Percentiles rank a stretch among this genome's conserved stretches.
Evolutionary conservation across 2,113 vertebrate genomes (phyloP).

Genomic region (Porphyrio hochstetteri): DNA sequence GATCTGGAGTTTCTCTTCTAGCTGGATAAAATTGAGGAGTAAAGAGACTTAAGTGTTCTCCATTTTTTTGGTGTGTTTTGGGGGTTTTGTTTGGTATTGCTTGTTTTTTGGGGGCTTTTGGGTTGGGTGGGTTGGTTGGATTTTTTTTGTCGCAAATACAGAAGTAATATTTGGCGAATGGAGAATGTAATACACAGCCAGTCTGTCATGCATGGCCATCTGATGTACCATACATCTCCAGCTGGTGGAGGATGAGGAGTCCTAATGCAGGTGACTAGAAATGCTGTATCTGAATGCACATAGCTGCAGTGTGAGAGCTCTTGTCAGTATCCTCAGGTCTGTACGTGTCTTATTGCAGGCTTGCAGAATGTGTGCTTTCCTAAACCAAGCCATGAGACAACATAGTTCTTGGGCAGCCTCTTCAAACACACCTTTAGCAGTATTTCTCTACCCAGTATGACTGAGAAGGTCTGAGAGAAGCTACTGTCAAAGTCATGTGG

Average conservation of each 20-base stretch:
- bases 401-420: not conserved
- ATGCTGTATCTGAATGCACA: accelerated
- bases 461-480: not conserved
- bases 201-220: not conserved
- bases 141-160: not conserved
- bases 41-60: not conserved
- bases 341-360: not conserved
- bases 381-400: not conserved
- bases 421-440: not conserved
- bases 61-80: no score
- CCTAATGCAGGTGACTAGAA: not conserved
- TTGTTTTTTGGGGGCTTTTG: no score
- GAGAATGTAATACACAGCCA: not conserved
- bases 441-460: not conserved
- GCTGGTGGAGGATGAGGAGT: accelerated
- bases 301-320: not conserved
- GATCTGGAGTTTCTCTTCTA: not conserved
- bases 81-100: no score
- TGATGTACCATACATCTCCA: not conserved
- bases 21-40: not conserved
- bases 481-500: not conserved
- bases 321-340: not conserved
- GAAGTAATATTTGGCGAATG: not conserved
- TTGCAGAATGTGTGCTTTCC: not conserved
- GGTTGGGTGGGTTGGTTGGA: no score